Conservation (phyloP, 2,888 invertebrate species). For the Drosophila trichaetosa region DNA sequence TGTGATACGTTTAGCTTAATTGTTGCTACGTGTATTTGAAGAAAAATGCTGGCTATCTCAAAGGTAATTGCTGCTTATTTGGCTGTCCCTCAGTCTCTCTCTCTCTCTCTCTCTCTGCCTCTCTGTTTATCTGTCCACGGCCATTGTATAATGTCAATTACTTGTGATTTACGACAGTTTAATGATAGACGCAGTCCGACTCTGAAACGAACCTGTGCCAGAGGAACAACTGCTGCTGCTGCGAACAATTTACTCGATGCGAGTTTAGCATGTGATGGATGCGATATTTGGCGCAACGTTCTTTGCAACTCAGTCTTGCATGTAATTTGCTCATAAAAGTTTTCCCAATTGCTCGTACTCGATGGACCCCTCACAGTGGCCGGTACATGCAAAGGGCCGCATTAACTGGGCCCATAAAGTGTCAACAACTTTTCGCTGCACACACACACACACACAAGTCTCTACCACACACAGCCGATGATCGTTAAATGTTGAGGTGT, state of each 20-base stretch:
- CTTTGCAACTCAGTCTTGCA: conserved; percentile 72
- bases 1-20: conserved; percentile 68
- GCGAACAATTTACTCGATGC: conserved; percentile 58
- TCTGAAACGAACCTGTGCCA: conserved; percentile 40
- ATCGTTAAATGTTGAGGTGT: conserved; percentile 34
- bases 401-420: conserved; percentile 34
- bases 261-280: conserved; percentile 67
- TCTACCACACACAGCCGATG: conserved; percentile 6
- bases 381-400: conserved; percentile 11
- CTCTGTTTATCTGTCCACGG: conserved; percentile 22
- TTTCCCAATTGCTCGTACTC: conserved; percentile 13
- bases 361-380: conserved; percentile 11
- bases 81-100: conserved; percentile 32
- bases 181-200: conserved; percentile 67
- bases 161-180: conserved; percentile 81
- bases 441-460: background rate
- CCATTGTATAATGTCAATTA: conserved; percentile 80
- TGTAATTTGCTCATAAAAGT: conserved; percentile 75
- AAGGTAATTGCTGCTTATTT: conserved; percentile 75
- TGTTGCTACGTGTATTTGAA: conserved; percentile 70
- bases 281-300: conserved; percentile 62
- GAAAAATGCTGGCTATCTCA: conserved; percentile 63
- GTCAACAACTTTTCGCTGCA: conserved; percentile 48
- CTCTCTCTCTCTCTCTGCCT: conserved; percentile 2
- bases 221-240: conserved; percentile 7